Evolutionary conservation across 1,140 invertebrate genomes (phyloP).

Genomic region (Mizuhopecten yessoensis): DNA sequence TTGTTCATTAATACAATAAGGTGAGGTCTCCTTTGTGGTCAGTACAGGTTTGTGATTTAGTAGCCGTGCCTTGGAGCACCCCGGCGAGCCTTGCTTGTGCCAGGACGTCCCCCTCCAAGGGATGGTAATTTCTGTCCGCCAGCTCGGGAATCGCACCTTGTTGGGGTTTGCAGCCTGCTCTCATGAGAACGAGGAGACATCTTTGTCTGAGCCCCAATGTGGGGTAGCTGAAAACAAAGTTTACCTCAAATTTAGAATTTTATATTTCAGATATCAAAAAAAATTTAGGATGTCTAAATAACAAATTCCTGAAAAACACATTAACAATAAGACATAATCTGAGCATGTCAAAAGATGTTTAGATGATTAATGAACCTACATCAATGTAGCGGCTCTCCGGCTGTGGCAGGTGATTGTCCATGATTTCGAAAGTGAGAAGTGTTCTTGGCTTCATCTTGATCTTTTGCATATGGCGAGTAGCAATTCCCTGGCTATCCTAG

Average conservation of each 20-base stretch:
- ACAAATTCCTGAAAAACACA: not conserved
- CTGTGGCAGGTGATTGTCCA: not conserved
- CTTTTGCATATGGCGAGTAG: conserved; percentile 8
- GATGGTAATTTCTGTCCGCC: not conserved
- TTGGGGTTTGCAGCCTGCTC: not conserved
- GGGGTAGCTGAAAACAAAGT: not conserved
- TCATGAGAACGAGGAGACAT: conserved; percentile 8
- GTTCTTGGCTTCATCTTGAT: not conserved
- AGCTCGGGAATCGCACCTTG: not conserved
- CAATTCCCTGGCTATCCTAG: not conserved
- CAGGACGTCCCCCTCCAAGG: not conserved
- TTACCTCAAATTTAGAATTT: no score
- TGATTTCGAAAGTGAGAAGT: not conserved
- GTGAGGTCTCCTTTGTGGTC: not conserved
- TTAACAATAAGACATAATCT: not conserved
- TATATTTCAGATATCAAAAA: no score
- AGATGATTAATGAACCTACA: not conserved
- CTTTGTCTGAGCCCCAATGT: not conserved
- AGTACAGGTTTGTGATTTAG: not conserved
- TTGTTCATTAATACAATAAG: no score
- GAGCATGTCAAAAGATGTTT: not conserved
- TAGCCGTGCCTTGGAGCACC: not conserved
- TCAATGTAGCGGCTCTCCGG: not conserved
- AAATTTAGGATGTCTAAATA: no score
- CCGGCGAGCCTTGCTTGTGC: conserved; percentile 1